Evolutionary conservation across 23 tunicate species (phyloP), one percentile per base, ranked within the genome.

Genomic region (Styela clava): DNA sequence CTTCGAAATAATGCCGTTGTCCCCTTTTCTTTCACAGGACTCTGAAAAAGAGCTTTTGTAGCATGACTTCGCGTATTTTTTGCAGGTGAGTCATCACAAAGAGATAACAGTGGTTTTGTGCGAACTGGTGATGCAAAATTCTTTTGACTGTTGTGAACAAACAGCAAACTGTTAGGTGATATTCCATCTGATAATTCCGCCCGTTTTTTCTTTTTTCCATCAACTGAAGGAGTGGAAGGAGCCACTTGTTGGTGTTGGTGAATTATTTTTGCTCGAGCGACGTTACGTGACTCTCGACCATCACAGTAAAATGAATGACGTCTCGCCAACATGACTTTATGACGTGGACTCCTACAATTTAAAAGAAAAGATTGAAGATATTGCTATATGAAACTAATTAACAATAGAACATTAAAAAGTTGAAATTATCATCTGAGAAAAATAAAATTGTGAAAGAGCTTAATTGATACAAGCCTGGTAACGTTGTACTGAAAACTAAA

Each of bases 231-330:
- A 0, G 97, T 91, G 2, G 97, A 73, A 12, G 86, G 97, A 24
- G 64, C 90, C 1, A 84, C 97, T 78, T 91, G 87, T 33, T 91
- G 74, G 67, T 91, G 97, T 30, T 86, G 97, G 30, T 85, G 90
- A 31, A 91, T 78, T 29, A 85, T 62, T 62, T 91, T 68, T 0
- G 97, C 97, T 21, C 97, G 82, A 7, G 97, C 78, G 24, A 91
- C 89, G 0, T 86, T 91, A 7, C 97, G 89, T 62, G 86, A 81
- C 5, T 83, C 70, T 24, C 63, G 64, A 23, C 85, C 90, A 25
- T 78, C 97, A 18, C 87, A 78, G 70, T 91, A 91, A 52, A 91
- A 91, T 24, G 97, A 91, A 63, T 91, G 97, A 3, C 87, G 86
- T n/a, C 97, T 83, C 0, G 90, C 83, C 33, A 91, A 61, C 94